A percentile compares a stretch with the other conserved stretches of the same genome.
Conservation (phyloP, 2,797 vertebrate genomes). For the Apogon talboti region DNA sequence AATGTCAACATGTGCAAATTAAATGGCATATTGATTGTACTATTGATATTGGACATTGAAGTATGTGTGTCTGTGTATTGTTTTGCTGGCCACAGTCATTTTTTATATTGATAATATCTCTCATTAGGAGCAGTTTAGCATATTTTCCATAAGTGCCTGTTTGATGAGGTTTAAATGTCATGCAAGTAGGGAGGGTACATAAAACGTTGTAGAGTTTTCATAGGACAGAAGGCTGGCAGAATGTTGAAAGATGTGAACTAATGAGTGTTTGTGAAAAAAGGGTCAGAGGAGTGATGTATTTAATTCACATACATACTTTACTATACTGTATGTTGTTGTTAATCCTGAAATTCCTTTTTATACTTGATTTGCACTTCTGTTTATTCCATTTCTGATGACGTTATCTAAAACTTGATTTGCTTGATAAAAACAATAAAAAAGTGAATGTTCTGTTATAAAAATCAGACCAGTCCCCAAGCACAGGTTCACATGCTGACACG, state of each 20-base stretch:
- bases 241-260: slow-evolving; percentile 53
- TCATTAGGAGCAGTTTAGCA: slow-evolving; percentile 22
- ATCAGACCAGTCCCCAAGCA: slow-evolving; percentile 18
- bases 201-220: slow-evolving; percentile 15
- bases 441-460: slow-evolving; percentile 16
- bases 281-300: slow-evolving; percentile 55
- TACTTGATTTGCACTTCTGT: slow-evolving; percentile 75
- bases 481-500: slow-evolving; percentile 15
- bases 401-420: slow-evolving; percentile 43
- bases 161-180: slow-evolving; percentile 35
- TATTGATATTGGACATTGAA: slow-evolving; percentile 19
- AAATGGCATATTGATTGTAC: slow-evolving; percentile 49
- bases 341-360: slow-evolving; percentile 61
- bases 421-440: slow-evolving; percentile 35
- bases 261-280: slow-evolving; percentile 32
- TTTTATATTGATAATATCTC: slow-evolving; percentile 18
- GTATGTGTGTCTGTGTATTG: slow-evolving; percentile 12
- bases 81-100: slow-evolving; percentile 30
- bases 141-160: slow-evolving; percentile 32
- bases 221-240: slow-evolving; percentile 37
- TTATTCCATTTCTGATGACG: slow-evolving; percentile 55
- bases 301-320: slow-evolving; percentile 49
- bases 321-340: slow-evolving; percentile 57
- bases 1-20: slow-evolving; percentile 10
- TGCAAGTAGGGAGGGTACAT: slow-evolving; percentile 28